A percentile compares a stretch with the other conserved stretches of the same genome.
These are phyloP conservation scores for Erpetoichthys calabaricus DNA, from an alignment of 2,797 vertebrate genomes.

Conservation along the genomic window DNA sequence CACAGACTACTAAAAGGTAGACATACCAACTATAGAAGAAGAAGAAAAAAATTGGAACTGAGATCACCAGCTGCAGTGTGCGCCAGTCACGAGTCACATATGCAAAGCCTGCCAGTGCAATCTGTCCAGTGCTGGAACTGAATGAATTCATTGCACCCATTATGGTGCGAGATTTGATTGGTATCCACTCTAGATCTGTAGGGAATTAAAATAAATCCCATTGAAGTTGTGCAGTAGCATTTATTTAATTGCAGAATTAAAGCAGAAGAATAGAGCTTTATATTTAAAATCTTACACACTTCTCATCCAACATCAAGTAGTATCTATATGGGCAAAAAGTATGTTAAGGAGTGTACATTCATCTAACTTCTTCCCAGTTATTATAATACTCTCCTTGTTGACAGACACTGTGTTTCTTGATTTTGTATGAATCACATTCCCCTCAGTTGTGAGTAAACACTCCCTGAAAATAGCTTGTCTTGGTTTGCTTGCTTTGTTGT, in stretches of 20 bases:
- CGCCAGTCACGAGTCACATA: conserved; percentile 3
- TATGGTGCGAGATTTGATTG: not conserved
- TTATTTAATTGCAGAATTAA: not conserved
- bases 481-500: no score
- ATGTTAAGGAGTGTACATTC: no score
- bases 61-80: conserved; percentile 1
- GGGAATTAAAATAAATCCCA: not conserved
- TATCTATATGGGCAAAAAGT: no score
- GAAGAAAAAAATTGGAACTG: conserved; percentile 1
- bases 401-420: no score
- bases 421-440: no score
- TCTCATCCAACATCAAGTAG: not conserved
- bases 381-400: no score
- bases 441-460: no score
- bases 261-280: not conserved
- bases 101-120: not conserved
- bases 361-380: no score
- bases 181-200: conserved; percentile 9
- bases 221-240: not conserved
- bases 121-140: conserved; percentile 6
- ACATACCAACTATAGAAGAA: conserved; percentile 11
- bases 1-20: not conserved
- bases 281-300: not conserved
- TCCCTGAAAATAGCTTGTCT: no score
- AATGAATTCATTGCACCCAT: not conserved